phyloP scores from a whole-genome alignment of 35 echinoderm and acorn worm genomes.

The Eucidaris tribuloides region DNA sequence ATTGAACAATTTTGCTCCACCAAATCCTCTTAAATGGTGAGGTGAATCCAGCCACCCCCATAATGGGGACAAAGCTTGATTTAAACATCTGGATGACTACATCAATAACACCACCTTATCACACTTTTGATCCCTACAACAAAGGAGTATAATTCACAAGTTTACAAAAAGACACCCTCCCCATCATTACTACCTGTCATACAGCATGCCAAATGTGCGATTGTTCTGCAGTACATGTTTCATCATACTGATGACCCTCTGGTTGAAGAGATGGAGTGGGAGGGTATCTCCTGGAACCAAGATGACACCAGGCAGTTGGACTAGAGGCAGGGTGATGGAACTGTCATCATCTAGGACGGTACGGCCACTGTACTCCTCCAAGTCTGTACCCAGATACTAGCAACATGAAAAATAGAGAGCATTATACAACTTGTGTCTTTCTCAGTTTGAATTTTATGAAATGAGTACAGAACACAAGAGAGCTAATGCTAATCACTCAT shows the following conservation, averaged over 20 bases:
- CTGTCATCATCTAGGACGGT: conserved; percentile 94
- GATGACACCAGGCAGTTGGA: conserved; percentile 75
- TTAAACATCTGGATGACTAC: no score
- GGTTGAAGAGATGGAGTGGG: conserved; percentile 91
- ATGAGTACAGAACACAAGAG: not conserved
- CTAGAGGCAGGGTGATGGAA: conserved; percentile 64
- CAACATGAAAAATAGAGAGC: not conserved
- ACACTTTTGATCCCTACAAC: no score
- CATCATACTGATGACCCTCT: conserved; percentile 84
- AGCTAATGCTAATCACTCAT: not conserved
- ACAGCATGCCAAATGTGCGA: conserved; percentile 95
- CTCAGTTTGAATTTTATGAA: not conserved
- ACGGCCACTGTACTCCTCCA: conserved; percentile 97
- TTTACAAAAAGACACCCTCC: no score
- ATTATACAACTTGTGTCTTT: not conserved
- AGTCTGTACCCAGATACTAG: conserved; percentile 87
- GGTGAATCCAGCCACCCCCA: no score
- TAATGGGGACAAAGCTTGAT: no score
- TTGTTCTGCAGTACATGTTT: conserved; percentile 82
- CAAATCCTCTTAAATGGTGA: no score
- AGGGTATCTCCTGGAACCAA: conserved; percentile 89
- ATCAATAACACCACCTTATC: no score
- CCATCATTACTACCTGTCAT: conserved; percentile 77
- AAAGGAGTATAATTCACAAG: no score
- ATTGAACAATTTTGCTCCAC: no score